A percentile compares a stretch with the other conserved stretches of the same genome.
Conservation (phyloP, 2,113 vertebrate genomes). For the Poecilia latipinna region DNA sequence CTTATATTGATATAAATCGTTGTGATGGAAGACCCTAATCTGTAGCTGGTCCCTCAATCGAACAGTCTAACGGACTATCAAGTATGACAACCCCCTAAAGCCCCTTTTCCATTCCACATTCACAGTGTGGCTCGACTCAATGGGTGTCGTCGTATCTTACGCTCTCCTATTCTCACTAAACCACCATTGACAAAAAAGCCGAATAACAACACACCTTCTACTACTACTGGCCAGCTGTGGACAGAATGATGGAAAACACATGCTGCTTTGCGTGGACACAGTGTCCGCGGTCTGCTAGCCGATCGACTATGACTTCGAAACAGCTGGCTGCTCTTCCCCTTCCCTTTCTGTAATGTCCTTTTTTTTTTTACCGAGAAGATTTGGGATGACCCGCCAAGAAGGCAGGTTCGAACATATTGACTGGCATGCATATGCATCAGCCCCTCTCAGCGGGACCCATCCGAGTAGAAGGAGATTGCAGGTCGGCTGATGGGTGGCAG, state of each 20-base stretch:
- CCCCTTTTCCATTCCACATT: too few relatives aligned
- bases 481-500: conserved; percentile 9
- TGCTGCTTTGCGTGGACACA: conserved; percentile 48
- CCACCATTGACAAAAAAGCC: conserved; percentile 23
- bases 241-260: conserved; percentile 65
- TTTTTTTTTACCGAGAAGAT: conserved; percentile 62
- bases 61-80: too few relatives aligned
- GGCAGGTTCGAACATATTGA: conserved; percentile 60
- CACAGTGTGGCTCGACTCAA: too few relatives aligned
- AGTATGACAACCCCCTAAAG: too few relatives aligned
- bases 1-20: not conserved
- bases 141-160: conserved; percentile 17
- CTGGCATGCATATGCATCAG: conserved; percentile 63
- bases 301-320: conserved; percentile 63
- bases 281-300: conserved; percentile 55
- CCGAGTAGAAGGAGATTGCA: conserved; percentile 34
- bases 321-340: conserved; percentile 58
- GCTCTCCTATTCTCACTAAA: conserved; percentile 33
- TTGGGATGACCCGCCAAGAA: conserved; percentile 59
- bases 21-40: not conserved
- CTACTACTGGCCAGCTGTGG: conserved; percentile 38
- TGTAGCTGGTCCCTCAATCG: not conserved
- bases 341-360: conserved; percentile 43
- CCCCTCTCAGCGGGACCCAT: conserved; percentile 38
- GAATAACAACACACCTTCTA: conserved; percentile 52